These are phyloP conservation scores for Grapholita molesta DNA, from an alignment of 1,140 invertebrate genomes.

Conservation along the genomic window DNA sequence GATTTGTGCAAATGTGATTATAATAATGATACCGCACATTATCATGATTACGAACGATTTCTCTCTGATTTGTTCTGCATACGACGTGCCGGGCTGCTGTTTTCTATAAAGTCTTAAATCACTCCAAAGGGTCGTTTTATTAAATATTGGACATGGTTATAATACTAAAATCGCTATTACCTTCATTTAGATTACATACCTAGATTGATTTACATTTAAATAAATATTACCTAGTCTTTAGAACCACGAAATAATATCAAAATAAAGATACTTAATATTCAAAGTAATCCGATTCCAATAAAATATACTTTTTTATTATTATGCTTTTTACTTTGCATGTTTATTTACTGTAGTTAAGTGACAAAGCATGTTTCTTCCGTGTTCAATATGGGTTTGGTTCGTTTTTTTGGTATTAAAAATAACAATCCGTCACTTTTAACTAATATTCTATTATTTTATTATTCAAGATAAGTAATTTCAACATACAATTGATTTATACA, in stretches of 20 bases:
- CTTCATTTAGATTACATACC: background rate
- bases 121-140: background rate
- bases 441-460: background rate
- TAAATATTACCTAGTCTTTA: background rate
- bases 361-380: background rate
- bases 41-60: background rate
- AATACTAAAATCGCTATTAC: conserved; percentile 2
- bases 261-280: background rate
- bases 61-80: background rate
- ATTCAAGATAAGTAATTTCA: background rate
- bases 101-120: conserved; percentile 1
- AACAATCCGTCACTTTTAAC: conserved; percentile 4
- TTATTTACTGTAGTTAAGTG: too few species aligned
- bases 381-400: background rate
- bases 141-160: background rate
- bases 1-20: too few species aligned
- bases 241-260: background rate
- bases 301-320: too few species aligned
- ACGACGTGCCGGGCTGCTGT: background rate
- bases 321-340: too few species aligned
- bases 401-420: conserved; percentile 2
- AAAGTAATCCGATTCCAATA: background rate
- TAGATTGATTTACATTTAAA: background rate
- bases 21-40: background rate
- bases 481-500: background rate